Evolutionary conservation across 2,888 invertebrate species (phyloP), one percentile per base, ranked within the genome.

Genomic region (Ecliptopera silaceata): DNA sequence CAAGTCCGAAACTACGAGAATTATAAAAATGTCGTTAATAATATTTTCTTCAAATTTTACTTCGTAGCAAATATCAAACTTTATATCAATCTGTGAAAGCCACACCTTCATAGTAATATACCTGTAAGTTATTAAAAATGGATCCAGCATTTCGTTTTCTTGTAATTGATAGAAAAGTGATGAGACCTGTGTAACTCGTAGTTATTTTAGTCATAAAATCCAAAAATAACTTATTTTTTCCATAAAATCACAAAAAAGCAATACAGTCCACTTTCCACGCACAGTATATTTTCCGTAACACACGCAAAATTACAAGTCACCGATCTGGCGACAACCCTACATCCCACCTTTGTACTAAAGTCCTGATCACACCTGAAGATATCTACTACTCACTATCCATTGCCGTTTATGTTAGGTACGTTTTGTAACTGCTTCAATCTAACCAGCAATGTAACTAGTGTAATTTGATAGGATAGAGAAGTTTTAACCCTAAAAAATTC

Each of bases 271-370:
- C 70, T 71, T 66, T 61, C 63, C 65, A 59, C 56, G 66, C 53
- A 64, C 64, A 63, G 68, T 73, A 74, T 59, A 74, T 79, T 80
- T 82, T 79, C 74, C 66, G 60, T 66, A 69, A 64, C 65, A 83
- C 77, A 72, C 68, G 71, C 70, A 72, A 87, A 84, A 86, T 79
- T 79, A 81, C 90, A 77, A 89, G 89, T 90, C 89, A 90, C 82
- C 73, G 72, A 78, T 69, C 77, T 81, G 89, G 89, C 90, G 89
- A 90, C 89, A 89, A 83, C 87, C 87, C 88, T 88, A 83, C 72
- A 83, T 76, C 78, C 70, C 58, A 74, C 59, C 74, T 54, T 59
- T 47, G 56, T 72, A 82, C 69, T 53, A 64, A 44, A 54, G 63
- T 54, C 17, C 38, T 29, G 41, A 52, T 36, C 42, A 61, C 47